Evolutionary conservation across 2,797 vertebrate genomes (phyloP).

Genomic region (Karalla daura): DNA sequence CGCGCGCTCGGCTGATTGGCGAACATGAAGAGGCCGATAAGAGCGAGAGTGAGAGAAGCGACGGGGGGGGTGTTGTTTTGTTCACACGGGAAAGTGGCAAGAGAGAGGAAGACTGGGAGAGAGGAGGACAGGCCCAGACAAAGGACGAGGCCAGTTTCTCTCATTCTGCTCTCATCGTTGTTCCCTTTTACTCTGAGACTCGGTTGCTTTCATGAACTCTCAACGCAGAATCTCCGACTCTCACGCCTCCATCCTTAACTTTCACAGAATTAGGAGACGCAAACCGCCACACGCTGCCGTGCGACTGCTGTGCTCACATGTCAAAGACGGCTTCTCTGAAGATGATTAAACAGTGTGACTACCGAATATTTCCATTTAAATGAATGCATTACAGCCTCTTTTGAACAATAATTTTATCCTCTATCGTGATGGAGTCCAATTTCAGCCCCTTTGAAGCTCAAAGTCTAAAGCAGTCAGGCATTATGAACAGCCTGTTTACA

Average conservation of each 20-base stretch:
- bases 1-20: conserved; percentile 14
- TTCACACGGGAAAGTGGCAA: not conserved
- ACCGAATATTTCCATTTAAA: not conserved
- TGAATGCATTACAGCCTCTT: not conserved
- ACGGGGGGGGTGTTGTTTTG: conserved; percentile 9
- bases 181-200: conserved; percentile 7
- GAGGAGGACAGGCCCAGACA: not conserved
- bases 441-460: not conserved
- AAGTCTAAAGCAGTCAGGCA: not conserved
- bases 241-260: no score
- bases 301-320: no score
- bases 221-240: not conserved
- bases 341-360: no score
- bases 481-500: not conserved
- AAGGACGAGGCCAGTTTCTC: conserved; percentile 7
- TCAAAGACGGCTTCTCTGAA: not conserved
- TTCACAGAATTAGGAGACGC: no score
- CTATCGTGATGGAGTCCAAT: not conserved
- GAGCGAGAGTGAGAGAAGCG: conserved; percentile 9
- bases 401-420: not conserved
- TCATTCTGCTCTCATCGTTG: conserved; percentile 7
- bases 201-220: not conserved
- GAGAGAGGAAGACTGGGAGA: conserved; percentile 1
- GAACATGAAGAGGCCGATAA: not conserved
- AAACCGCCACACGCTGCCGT: no score